Conservation (phyloP, 2,888 invertebrate genomes). For the Coelopa pilipes region DNA sequence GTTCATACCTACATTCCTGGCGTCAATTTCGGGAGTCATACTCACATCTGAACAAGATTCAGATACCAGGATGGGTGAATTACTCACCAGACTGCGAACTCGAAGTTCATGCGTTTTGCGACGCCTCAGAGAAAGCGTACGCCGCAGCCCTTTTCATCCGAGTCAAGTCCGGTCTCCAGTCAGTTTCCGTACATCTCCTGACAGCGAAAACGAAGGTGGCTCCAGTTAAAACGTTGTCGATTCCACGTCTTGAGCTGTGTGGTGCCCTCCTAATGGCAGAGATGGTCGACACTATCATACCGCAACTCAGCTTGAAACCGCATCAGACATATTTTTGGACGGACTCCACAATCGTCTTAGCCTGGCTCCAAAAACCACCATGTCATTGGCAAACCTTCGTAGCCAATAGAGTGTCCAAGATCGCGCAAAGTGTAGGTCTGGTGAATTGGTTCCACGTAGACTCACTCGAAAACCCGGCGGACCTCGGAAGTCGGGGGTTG, state of each 20-base stretch:
- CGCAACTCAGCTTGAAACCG: slow-evolving; percentile 21
- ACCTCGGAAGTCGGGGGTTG: too few relatives aligned
- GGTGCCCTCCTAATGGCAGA: slow-evolving; percentile 31
- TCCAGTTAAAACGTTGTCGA: slow-evolving; percentile 23
- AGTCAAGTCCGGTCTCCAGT: neutral
- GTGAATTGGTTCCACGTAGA: slow-evolving; percentile 20
- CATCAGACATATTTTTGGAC: slow-evolving; percentile 29
- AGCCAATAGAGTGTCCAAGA: slow-evolving; percentile 27
- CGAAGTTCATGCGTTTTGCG: slow-evolving; percentile 25
- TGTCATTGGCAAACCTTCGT: slow-evolving; percentile 31
- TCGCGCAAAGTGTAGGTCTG: neutral
- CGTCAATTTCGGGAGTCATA: neutral
- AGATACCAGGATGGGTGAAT: slow-evolving; percentile 34
- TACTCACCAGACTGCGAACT: slow-evolving; percentile 13
- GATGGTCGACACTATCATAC: slow-evolving; percentile 18
- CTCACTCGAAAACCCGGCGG: neutral
- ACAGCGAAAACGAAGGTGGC: slow-evolving; percentile 37
- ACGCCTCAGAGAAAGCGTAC: slow-evolving; percentile 38
- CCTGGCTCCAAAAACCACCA: slow-evolving; percentile 34
- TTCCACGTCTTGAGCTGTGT: slow-evolving; percentile 34
- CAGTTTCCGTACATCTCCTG: slow-evolving; percentile 23
- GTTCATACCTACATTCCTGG: neutral
- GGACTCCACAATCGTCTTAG: slow-evolving; percentile 34
- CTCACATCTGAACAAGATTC: slow-evolving; percentile 20
- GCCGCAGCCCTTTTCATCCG: slow-evolving; percentile 17